Conservation (phyloP, 2,797 vertebrate species). For the Botia almorhae region DNA sequence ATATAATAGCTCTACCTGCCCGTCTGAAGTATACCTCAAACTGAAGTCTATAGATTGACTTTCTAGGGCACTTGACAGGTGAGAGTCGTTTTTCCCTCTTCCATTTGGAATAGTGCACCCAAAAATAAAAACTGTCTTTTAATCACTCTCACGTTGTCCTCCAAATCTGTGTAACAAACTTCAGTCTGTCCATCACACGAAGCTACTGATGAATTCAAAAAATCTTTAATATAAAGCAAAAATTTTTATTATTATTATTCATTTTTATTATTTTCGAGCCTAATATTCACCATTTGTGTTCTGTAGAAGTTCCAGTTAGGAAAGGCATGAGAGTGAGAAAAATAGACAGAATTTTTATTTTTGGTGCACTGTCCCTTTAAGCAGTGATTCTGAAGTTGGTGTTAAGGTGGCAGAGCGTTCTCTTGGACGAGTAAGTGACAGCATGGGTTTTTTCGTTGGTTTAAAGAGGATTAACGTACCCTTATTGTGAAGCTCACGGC, state of each 20-base stretch:
- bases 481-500: conserved; percentile 65
- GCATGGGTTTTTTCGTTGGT: conserved; percentile 63
- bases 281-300: not conserved
- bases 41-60: not conserved
- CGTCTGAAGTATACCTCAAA: not conserved
- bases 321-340: not conserved
- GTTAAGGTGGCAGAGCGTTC: conserved; percentile 40
- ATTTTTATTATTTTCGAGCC: not conserved
- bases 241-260: not conserved
- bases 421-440: conserved; percentile 57
- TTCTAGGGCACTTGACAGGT: not conserved
- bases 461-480: conserved; percentile 76
- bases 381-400: conserved; percentile 36
- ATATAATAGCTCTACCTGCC: not conserved
- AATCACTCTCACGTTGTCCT: no score
- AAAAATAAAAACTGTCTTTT: no score
- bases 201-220: not conserved
- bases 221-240: not conserved
- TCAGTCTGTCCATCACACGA: not conserved
- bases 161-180: not conserved
- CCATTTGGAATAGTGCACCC: no score
- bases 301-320: no score
- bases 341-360: not conserved
- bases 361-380: not conserved
- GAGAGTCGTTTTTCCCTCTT: not conserved